Base-by-base conservation (phyloP, 2,113 vertebrate species). In the Tonatia bakeri region DNA sequence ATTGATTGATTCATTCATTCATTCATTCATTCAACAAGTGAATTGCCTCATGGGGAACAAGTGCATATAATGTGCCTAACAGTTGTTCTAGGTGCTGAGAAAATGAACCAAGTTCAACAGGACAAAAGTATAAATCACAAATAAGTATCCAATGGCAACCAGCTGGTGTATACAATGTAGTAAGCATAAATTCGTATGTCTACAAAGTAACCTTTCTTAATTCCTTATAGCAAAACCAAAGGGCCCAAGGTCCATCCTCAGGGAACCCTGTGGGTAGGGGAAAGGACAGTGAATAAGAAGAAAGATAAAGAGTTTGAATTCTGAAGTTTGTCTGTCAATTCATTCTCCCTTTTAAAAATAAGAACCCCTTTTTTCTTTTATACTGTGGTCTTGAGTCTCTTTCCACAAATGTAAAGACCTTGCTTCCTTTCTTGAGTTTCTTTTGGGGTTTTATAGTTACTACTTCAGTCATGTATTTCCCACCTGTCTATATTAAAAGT, bases 391-490 rank as follows among this genome's bases (percentile, higher is more conserved):
- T 45, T 86, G 56, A 81, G 17, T 70, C n/a, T 87, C 87, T 88
- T 93, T 64, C 26, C 31, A 22, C 75, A 67, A 87, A 94, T 87
- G 72, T 93, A 89, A 96, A 91, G 31, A 43, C 82, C 59, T 61
- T 88, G 96, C 76, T 92, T 67, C 50, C 69, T 77, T 82, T 87
- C n/a, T 93, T 85, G 45, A 92, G 54, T 96, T 76, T 65, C 54
- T 61, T 67, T 87, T 59, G 56, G 59, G 67, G 36, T 84, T 33
- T 85, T 94, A 56, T 24, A 76, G 19, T 86, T 79, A 59, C 56
- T 80, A 43, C 72, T 83, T 90, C 54, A 90, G 0, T 87, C 77
- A 24, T 87, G 17, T 82, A 38, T 86, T 82, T 47, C 36, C 70
- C 22, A 73, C 81, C 56, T 90, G 15, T 73, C 73, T 84, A 52